phyloP scores from a whole-genome alignment of 2,888 invertebrate genomes.

The Neoascia interrupta region DNA sequence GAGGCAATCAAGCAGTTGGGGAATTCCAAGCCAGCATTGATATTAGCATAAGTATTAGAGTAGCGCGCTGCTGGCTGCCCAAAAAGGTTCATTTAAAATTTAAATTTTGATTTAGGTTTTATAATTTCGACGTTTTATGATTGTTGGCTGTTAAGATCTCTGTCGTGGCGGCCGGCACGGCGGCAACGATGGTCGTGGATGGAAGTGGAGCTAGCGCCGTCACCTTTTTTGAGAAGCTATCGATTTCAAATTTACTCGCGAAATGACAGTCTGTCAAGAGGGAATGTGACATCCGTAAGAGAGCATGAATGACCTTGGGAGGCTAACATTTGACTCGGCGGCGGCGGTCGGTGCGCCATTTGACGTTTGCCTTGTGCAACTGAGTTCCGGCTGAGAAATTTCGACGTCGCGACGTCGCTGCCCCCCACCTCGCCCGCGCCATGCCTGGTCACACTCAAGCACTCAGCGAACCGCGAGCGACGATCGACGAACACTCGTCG shows the following conservation, averaged over 20 bases:
- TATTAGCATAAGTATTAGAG: conserved; percentile 61
- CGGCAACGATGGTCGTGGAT: conserved; percentile 1
- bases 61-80: conserved; percentile 48
- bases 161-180: conserved; percentile 4
- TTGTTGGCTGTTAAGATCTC: not conserved
- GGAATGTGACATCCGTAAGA: conserved; percentile 57
- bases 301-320: conserved; percentile 51
- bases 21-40: conserved; percentile 63
- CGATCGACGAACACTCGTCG: conserved; percentile 19
- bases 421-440: not conserved
- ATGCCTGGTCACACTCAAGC: conserved; percentile 3
- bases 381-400: conserved; percentile 58
- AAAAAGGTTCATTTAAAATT: conserved; percentile 56
- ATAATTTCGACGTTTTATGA: not conserved
- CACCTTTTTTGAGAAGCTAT: conserved; percentile 21
- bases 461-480: not conserved
- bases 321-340: conserved; percentile 32
- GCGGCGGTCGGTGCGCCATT: no score
- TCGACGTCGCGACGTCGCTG: not conserved
- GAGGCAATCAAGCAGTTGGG: conserved; percentile 59
- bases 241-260: not conserved
- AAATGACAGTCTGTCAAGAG: not conserved
- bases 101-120: conserved; percentile 48
- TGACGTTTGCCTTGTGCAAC: conserved; percentile 67
- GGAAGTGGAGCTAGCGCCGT: conserved; percentile 23